Evolutionary conservation across 2,113 vertebrate species (phyloP), one percentile per base, ranked within the genome.

Genomic region (Oceanites oceanicus): DNA sequence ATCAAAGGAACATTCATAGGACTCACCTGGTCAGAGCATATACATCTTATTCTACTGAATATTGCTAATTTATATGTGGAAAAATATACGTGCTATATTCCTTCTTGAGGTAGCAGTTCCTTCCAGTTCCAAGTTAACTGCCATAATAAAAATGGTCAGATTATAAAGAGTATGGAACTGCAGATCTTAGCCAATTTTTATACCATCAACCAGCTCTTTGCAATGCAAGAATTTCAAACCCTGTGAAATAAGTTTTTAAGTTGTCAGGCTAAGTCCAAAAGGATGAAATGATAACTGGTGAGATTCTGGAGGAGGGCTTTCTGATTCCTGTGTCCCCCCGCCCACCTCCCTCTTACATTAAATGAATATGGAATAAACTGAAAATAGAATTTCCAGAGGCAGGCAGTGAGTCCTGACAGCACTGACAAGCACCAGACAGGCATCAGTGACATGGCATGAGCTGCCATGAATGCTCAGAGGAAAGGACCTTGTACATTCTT

Each of bases 351-450:
- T 85, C 82, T 90, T 88, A 44, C 71, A 86, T 67, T 67, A 70
- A 90, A 85, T 78, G 73, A 94, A 82, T 91, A 96, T 79, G 58
- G 84, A 96, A 77, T 58, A 61, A 94, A 85, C 59, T 68, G 81
- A 86, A 94, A 95, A 94, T 56, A 88, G 67, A 75, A 93, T 47
- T 93, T 96, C 56, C 26, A 80, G 74, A 86, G 59, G 27, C 55
- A 74, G 52, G 40, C 84, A 94, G 56, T 72, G 61, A 90, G 59
- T 74, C 16, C 55, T 96, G 92, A 73, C 93, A 93, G 71, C 26
- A 56, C 55, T 94, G 93, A 94, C 90, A 91, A 81, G 77, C 32
- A 76, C 44, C 44, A 94, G 87, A 88, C 63, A 92, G 81, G 71
- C 74, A 77, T 71, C 84, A 86, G 1, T 85, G 92, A 88, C 89